Base-by-base conservation (phyloP, 2,888 invertebrate genomes). In the Leptinotarsa peninsularis region DNA sequence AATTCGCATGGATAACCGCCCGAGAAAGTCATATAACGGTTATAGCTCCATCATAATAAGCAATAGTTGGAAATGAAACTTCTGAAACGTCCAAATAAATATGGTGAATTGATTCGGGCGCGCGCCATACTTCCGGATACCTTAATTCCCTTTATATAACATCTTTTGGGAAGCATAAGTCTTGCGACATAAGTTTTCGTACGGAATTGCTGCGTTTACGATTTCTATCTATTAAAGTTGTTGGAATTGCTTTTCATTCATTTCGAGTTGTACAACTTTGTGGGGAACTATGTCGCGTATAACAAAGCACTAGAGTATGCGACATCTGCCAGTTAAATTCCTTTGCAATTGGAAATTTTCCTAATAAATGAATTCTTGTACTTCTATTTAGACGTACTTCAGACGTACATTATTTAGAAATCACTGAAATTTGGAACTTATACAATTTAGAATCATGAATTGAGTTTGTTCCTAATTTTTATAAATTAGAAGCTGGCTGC, bases 11-110 rank as follows among this genome's bases (percentile, higher is more conserved):
- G 68, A 69, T 69, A 18, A 54, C 50, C 43, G 56, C 56, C 43
- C 50, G 56, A 56, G 54, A 43, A 69, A 69, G 43, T 69, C 54
- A 69, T 43, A 69, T 56, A 69, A 54, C 33, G 56, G 52, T 69
- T 54, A 69, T 54, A 50, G 69, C 33, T 56, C 43, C 3, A 56
- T 33, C 69, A 17, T 56, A 54, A 69, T 54, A 33, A 69, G 54
- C 69, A 54, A 56, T 69, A 69, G 56, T 56, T 69, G 69, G 27
- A n/a, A 63, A 56, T 69, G n/a, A 56, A 56, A 54, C 43, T 33
- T 69, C 17, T 52, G 69, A n/a, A 69, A 69, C 27, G 56, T 43
- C 58, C 27, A 56, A 56, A 69, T 33, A 52, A 54, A 69, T 69
- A 69, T 56, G 63, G 63, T 17, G 43, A 33, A 63, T n/a, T 17